Base-by-base conservation (phyloP, 2,888 invertebrate genomes). In the Tricholauxania praeusta region DNA sequence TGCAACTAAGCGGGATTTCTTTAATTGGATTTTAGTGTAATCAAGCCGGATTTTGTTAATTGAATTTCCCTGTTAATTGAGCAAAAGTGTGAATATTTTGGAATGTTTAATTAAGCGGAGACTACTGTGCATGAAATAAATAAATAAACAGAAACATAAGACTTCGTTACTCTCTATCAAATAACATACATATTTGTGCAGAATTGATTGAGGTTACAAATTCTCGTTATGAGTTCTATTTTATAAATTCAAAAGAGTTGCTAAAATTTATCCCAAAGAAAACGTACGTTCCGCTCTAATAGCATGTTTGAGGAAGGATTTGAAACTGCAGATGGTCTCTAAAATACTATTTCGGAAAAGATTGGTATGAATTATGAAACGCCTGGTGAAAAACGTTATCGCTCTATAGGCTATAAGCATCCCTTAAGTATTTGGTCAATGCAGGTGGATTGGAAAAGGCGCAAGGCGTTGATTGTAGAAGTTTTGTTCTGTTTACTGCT, bases 361-460 rank as follows among this genome's bases (percentile, higher is more conserved):
- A 92, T 94, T 84, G 97, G 98, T 0, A 91, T 97, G 84, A 93
- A 93, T 62, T 98, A 93, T 85, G 95, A 97, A 85, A 97, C 96
- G 0, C 98, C 98, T 84, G 93, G 91, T 77, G 91, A 92, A 79
- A 92, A 93, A 64, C 90, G 91, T 83, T 97, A 95, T 85, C 91
- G 98, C 6, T 92, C 97, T 1, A 91, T 97, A 68, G 96, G 93
- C 1, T 98, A 98, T 88, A 98, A 98, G 97, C 89, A 98, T n/a
- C 96, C 98, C 0, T 88, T 98, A 22, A 91, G 94, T 74, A 94
- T 98, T 80, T 98, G 97, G 97, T 92, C 95, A 1, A 96, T 98
- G 91, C 95, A 96, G 83, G 90, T 91, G 79, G 93, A 94, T 17
- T 90, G 90, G 89, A 89, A 90, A 77, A 80, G 86, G 15, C 85